Evolutionary conservation across 2,888 invertebrate genomes (phyloP).

Genomic region (Drosophila anomelani): DNA sequence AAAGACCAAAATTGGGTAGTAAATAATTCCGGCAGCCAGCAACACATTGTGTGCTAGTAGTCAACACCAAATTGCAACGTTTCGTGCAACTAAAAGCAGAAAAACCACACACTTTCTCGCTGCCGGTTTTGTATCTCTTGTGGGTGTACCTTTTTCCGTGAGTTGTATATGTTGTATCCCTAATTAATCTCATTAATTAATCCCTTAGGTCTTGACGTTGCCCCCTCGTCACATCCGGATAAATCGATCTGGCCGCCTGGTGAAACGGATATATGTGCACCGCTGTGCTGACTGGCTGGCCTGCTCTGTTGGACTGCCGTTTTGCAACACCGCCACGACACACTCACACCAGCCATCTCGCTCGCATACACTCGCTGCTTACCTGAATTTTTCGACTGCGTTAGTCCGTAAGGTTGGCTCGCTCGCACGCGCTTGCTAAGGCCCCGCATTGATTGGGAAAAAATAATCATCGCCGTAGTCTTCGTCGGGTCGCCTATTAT

Average conservation of each 20-base stretch:
- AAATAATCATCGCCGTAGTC: slow-evolving; percentile 69
- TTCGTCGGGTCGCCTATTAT: slow-evolving; percentile 76
- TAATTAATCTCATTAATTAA: background rate
- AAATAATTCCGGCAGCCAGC: slow-evolving; percentile 71
- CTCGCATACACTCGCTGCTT: slow-evolving; percentile 36
- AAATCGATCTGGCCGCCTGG: slow-evolving; percentile 64
- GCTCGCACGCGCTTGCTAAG: slow-evolving; percentile 43
- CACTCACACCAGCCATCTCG: slow-evolving; percentile 46
- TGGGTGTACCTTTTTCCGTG: background rate
- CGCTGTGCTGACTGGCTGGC: slow-evolving; percentile 40
- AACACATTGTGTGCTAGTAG: slow-evolving; percentile 61
- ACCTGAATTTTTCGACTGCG: slow-evolving; percentile 10
- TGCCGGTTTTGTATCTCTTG: slow-evolving; percentile 20
- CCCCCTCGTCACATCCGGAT: slow-evolving; percentile 33
- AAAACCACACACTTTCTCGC: slow-evolving; percentile 12
- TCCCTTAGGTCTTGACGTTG: slow-evolving; percentile 9
- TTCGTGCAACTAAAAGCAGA: slow-evolving; percentile 1
- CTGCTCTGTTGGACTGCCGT: slow-evolving; percentile 50
- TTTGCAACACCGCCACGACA: slow-evolving; percentile 44
- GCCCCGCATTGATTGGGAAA: slow-evolving; percentile 51
- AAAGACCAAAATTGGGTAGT: slow-evolving; percentile 64
- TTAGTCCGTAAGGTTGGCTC: slow-evolving; percentile 47
- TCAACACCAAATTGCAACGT: slow-evolving; percentile 47
- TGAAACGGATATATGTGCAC: slow-evolving; percentile 14
- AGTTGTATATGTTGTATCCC: background rate